Evolutionary conservation across 2,888 invertebrate genomes (phyloP), one percentile per base, ranked within the genome.

Genomic region (Octonoba sinensis): DNA sequence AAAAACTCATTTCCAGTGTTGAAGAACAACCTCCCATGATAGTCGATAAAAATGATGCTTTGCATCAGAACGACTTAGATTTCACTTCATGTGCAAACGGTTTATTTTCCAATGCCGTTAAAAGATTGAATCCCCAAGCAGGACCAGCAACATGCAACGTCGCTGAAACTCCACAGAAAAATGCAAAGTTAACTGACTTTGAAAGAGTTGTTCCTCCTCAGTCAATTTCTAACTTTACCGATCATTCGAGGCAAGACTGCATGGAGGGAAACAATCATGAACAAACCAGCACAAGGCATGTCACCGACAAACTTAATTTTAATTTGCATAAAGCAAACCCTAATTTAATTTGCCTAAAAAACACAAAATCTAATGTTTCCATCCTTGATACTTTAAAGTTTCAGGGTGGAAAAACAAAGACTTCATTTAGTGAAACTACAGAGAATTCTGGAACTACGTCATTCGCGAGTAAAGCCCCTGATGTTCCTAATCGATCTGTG

Each of bases 21-120:
- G 36, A 15, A 4, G 46, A 65, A 20, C 3, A 8, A 18, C 0
- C 13, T 36, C 4, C 44, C 15, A 49, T 36, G 24, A 1, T 13
- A 56, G 3, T 20, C 1, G 20, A 49, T 57, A 4, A 1, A 54
- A 54, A 57, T 27, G 16, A 36, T 27, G 36, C 8, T 36, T 36
- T 36, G 36, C 36, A 6, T 11, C 15, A 15, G 46, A 79, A 73
- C 22, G n/a, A 59, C 13, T 16, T 6, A 18, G 24, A 27, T 47
- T 36, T 54, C 3, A 36, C 36, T 36, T 3, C 36, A 36, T 36
- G 36, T 36, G 36, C 36, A 36, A 36, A 73, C 44, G 83, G 77
- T 8, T 22, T 83, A 13, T 83, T 83, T 73, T 83, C 83, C 20
- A 27, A 72, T 70, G 49, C 69, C 1, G 83, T 51, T 27, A 82